Percentiles rank a stretch among this genome's conserved stretches.
phyloP scores from a whole-genome alignment of 2,888 invertebrate species.

The Coenonympha arcania region DNA sequence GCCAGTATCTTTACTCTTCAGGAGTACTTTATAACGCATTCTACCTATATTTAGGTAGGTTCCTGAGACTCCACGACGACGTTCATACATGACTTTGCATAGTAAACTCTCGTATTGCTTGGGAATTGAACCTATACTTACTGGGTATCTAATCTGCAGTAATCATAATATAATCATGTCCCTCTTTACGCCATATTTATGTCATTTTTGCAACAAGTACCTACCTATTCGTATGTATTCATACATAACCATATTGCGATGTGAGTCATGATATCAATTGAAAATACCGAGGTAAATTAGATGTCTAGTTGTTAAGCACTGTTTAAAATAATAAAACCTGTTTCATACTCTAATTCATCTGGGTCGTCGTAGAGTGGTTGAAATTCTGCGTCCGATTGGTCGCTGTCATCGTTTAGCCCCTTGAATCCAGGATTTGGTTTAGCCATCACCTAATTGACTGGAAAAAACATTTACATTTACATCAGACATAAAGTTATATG shows the following conservation, averaged over 20 bases:
- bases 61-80: too few relatives aligned
- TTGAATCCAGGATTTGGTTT: conserved; percentile 45
- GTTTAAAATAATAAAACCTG: neutral
- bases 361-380: conserved; percentile 56
- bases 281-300: too few relatives aligned
- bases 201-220: neutral
- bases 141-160: too few relatives aligned
- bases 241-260: neutral
- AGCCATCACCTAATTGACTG: conserved; percentile 45
- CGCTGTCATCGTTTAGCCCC: conserved; percentile 48
- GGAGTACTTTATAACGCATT: too few relatives aligned
- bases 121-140: too few relatives aligned
- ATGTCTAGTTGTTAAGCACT: too few relatives aligned
- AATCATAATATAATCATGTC: conserved; percentile 5
- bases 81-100: too few relatives aligned
- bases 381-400: conserved; percentile 56
- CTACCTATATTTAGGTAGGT: too few relatives aligned
- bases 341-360: conserved; percentile 57
- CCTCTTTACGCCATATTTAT: neutral
- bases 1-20: too few relatives aligned
- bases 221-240: neutral
- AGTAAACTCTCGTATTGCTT: too few relatives aligned
- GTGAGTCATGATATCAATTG: neutral
- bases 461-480: conserved; percentile 27
- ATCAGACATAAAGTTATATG: too few relatives aligned